A percentile compares a stretch with the other conserved stretches of the same genome.
phyloP scores from a whole-genome alignment of 2,888 invertebrate species.

The Oligia fasciuncula region DNA sequence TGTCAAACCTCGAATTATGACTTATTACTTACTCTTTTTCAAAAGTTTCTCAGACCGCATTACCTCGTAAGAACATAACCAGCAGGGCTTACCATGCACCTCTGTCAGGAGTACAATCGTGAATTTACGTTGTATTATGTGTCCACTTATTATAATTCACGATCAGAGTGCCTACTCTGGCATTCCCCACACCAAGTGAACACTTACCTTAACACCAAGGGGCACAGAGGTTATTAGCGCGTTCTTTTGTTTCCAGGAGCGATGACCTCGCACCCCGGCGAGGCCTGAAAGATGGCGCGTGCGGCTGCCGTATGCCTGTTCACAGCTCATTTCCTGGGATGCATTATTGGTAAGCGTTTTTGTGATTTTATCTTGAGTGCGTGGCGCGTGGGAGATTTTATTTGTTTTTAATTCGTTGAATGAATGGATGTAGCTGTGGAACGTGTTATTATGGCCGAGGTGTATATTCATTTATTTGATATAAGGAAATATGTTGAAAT shows the following conservation, averaged over 20 bases:
- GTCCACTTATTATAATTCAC: neutral
- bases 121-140: neutral
- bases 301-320: conserved; percentile 82
- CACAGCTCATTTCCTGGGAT: conserved; percentile 87
- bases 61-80: neutral
- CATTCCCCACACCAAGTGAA: conserved; percentile 11
- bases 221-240: conserved; percentile 76
- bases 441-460: neutral
- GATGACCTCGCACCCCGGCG: conserved; percentile 76
- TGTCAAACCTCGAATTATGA: too few species aligned
- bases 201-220: conserved; percentile 20
- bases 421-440: neutral
- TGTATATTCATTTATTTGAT: neutral
- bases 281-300: conserved; percentile 80
- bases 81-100: neutral
- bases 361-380: conserved; percentile 27
- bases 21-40: too few species aligned
- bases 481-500: neutral
- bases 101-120: neutral
- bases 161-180: neutral
- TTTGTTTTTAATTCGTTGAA: neutral
- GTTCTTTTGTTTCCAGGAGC: conserved; percentile 85
- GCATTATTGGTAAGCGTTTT: conserved; percentile 84
- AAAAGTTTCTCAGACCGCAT: too few species aligned
- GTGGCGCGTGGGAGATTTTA: conserved; percentile 3